These are phyloP conservation scores for Philotrypesis tridentata DNA, from an alignment of 1,140 invertebrate genomes.

Conservation along the genomic window DNA sequence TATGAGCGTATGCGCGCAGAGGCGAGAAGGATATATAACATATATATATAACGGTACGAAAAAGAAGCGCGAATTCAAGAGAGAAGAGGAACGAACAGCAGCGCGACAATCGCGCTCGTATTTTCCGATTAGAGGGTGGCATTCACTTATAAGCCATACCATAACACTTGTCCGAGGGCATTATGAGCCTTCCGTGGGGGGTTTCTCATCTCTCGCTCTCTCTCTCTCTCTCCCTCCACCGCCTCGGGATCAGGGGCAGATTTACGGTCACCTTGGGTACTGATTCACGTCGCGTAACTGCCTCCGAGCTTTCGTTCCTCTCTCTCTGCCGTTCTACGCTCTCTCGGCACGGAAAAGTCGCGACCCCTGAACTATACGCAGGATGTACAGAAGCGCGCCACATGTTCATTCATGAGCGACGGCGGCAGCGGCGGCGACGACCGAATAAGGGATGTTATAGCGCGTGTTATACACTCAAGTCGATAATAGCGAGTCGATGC, in stretches of 20 bases:
- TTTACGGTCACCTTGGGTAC: constrained; percentile 74
- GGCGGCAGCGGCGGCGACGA: constrained; percentile 29
- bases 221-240: constrained; percentile 22
- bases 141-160: constrained; percentile 75
- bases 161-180: constrained; percentile 73
- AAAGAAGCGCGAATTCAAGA: not conserved
- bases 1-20: not conserved
- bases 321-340: not conserved
- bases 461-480: not conserved
- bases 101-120: constrained; percentile 72
- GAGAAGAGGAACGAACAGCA: constrained; percentile 27
- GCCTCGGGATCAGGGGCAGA: constrained; percentile 60
- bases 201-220: constrained; percentile 14
- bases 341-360: constrained; percentile 52
- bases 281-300: constrained; percentile 69
- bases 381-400: constrained; percentile 52
- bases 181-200: constrained; percentile 64
- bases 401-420: constrained; percentile 66
- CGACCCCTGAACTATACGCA: constrained; percentile 36
- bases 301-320: constrained; percentile 54
- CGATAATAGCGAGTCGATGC: constrained; percentile 4
- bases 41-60: no score
- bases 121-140: constrained; percentile 74
- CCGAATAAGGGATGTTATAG: constrained; percentile 22
- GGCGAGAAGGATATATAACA: not conserved